Conservation (phyloP, 2,797 vertebrate genomes). For the Pantherophis alleghaniensis region DNA sequence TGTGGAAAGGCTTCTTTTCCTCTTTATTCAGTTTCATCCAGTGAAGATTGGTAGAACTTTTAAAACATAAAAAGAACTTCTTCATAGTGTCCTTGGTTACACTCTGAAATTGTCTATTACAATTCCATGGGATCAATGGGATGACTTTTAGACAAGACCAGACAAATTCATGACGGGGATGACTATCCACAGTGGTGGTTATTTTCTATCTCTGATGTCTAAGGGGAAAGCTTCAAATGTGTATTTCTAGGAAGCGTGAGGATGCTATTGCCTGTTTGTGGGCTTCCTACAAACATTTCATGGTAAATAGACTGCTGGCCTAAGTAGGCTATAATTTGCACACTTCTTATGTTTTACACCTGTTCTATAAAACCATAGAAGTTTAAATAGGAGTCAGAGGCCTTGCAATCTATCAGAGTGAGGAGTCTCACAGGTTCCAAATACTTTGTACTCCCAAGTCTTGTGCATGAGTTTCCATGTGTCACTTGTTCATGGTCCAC, state of each 20-base stretch:
- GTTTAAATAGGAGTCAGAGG: slow-evolving; percentile 34
- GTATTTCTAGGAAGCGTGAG: background rate
- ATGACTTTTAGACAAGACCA: background rate
- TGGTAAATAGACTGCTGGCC: background rate
- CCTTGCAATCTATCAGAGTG: slow-evolving; percentile 35
- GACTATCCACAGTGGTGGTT: background rate
- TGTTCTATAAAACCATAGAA: slow-evolving; percentile 31
- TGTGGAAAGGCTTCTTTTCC: background rate
- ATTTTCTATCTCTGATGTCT: background rate
- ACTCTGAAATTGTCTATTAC: background rate
- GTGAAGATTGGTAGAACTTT: background rate
- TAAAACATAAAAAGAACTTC: background rate
- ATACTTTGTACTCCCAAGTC: slow-evolving; percentile 54
- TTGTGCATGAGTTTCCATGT: slow-evolving; percentile 60
- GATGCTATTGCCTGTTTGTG: background rate
- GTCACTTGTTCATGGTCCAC: slow-evolving; percentile 50
- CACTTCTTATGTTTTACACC: background rate
- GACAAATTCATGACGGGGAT: background rate
- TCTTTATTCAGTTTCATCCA: background rate
- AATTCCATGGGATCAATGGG: background rate
- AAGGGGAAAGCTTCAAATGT: background rate
- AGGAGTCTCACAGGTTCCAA: slow-evolving; percentile 31
- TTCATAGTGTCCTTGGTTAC: background rate
- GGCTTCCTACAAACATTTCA: background rate
- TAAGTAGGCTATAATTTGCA: background rate